Evolutionary conservation across 2,888 invertebrate species (phyloP), one percentile per base, ranked within the genome.

Genomic region (Rhamnusium bicolor): DNA sequence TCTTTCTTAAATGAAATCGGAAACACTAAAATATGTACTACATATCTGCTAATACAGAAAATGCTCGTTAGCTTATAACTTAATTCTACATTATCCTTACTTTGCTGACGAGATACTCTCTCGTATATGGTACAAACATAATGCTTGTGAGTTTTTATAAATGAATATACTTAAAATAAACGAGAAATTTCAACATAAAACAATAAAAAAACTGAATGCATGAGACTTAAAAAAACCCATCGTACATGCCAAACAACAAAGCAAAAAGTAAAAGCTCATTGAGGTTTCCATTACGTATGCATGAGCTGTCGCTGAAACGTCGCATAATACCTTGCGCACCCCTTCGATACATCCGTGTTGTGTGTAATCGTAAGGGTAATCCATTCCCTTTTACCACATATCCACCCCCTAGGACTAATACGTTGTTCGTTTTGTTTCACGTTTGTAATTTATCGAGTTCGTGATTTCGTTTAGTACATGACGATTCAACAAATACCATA

Each of bases 281-380:
- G 63, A 49, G 63, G 63, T 51, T 60, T 40, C 32, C 49, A 68
- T 68, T 68, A 68, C 68, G 68, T 58, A 68, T 68, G 68, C 68
- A 68, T 68, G 68, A 68, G 68, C 58, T 58, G 68, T 68, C 58
- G 18, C 47, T 49, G 58, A 32, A 68, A 49, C 47, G 47, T 24
- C 47, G 60, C 58, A 47, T 49, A 49, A 46, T 68, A 58, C 60
- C 46, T 68, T 32, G 54, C 66, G 32, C 27, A n/a, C n/a, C 21
- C 49, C 49, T 24, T 27, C 63, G 63, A 63, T 63, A 63, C 63
- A 63, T 63, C 27, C 63, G 49, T 16, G 49, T 24, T 21, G 19
- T 21, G 63, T 46, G 49, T 18, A 51, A 63, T 63, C 51, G 63
- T 16, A 24, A 16, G 16, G 63, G 63, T 63, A 49, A 51, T 18